These are phyloP conservation scores for Sapayoa aenigma DNA, from an alignment of 2,113 vertebrate species.

Conservation along the genomic window DNA sequence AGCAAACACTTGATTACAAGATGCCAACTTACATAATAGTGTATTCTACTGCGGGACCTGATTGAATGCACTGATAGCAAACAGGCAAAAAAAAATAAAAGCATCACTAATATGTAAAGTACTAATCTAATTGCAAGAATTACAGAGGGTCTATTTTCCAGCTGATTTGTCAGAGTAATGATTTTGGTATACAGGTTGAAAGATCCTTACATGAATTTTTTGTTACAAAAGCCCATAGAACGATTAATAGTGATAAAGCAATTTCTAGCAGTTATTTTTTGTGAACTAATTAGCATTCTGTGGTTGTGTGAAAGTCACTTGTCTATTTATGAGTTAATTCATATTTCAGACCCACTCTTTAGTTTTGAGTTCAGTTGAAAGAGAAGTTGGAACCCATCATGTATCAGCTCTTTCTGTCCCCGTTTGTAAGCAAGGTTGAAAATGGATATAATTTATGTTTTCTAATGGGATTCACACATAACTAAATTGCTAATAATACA, in stretches of 20 bases:
- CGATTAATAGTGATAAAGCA: neutral
- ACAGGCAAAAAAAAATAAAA: neutral
- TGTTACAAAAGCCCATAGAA: neutral
- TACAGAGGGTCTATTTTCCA: neutral
- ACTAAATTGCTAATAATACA: neutral
- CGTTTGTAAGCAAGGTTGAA: neutral
- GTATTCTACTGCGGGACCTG: neutral
- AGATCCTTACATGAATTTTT: neutral
- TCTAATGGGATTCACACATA: neutral
- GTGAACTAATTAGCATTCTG: neutral
- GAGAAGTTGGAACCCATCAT: neutral
- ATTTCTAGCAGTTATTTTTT: neutral
- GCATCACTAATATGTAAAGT: neutral
- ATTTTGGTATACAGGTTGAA: neutral
- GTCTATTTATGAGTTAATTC: neutral
- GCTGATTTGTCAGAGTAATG: neutral
- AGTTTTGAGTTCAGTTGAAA: neutral
- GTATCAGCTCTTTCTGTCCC: neutral
- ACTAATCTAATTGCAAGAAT: neutral
- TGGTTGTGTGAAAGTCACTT: neutral
- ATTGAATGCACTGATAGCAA: neutral
- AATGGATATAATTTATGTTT: neutral
- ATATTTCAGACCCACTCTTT: neutral
- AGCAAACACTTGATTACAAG: neutral
- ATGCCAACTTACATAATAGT: neutral